Evolutionary conservation across 2,888 invertebrate species (phyloP).

Genomic region (Drosophila prostipennis): DNA sequence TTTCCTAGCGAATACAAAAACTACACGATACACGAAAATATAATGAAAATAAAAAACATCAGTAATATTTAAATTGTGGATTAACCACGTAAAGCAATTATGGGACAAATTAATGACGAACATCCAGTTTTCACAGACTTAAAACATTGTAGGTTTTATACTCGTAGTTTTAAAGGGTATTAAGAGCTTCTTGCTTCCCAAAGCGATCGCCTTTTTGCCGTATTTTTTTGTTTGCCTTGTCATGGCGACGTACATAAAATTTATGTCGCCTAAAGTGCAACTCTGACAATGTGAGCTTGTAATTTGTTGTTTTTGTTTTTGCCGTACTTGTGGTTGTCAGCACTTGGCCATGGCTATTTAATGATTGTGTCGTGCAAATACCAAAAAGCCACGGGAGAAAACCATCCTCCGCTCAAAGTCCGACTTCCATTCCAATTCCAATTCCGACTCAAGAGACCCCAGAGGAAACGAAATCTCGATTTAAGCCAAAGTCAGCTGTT

Average conservation of each 20-base stretch:
- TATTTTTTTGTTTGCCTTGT: conserved; percentile 40
- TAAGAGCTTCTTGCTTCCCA: not conserved
- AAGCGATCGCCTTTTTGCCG: not conserved
- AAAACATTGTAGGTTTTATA: too few species aligned
- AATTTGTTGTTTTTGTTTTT: conserved; percentile 68
- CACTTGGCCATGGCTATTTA: conserved; percentile 77
- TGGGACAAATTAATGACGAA: too few species aligned
- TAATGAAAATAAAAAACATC: too few species aligned
- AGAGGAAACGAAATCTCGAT: conserved; percentile 11
- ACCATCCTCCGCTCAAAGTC: conserved; percentile 6
- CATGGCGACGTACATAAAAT: conserved; percentile 69
- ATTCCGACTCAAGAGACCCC: not conserved
- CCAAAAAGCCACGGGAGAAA: conserved; percentile 44
- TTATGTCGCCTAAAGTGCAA: conserved; percentile 78
- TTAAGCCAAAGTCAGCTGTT: conserved; percentile 9
- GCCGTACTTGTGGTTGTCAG: conserved; percentile 57
- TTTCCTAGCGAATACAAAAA: too few species aligned
- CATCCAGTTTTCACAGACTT: fast-evolving
- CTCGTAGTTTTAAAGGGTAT: conserved; percentile 11
- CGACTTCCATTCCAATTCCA: conserved; percentile 3
- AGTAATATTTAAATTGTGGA: too few species aligned
- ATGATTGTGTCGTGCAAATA: conserved; percentile 79
- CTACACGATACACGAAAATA: too few species aligned
- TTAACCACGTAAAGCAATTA: too few species aligned
- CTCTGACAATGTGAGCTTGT: conserved; percentile 80